Percentiles rank a stretch among this genome's conserved stretches.
phyloP scores from a whole-genome alignment of 2,888 invertebrate species.

The Drosophila quasianomalipes region DNA sequence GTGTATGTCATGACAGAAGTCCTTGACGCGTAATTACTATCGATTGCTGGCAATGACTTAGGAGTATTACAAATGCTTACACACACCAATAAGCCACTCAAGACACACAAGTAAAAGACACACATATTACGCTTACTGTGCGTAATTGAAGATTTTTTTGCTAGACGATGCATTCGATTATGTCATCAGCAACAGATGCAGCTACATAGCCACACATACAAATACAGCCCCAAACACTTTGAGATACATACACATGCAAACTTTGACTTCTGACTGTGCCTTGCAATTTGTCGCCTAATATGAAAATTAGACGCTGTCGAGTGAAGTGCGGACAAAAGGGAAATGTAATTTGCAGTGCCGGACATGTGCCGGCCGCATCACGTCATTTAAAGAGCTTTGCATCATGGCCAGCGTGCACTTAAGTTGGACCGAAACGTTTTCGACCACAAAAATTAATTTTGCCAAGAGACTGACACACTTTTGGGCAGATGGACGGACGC shows the following conservation, averaged over 20 bases:
- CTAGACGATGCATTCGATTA: slow-evolving; percentile 45
- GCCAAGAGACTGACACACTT: slow-evolving; percentile 30
- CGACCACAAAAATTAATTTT: slow-evolving; percentile 70
- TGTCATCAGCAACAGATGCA: slow-evolving; percentile 63
- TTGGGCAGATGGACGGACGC: slow-evolving; percentile 19
- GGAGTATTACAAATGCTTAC: slow-evolving; percentile 42
- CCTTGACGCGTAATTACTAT: slow-evolving; percentile 63
- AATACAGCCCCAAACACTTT: background rate
- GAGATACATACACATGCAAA: slow-evolving; percentile 6
- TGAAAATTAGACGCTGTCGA: slow-evolving; percentile 58
- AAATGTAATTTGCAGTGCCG: slow-evolving; percentile 49
- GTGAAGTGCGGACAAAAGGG: slow-evolving; percentile 39
- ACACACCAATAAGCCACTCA: slow-evolving; percentile 13
- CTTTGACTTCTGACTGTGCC: slow-evolving; percentile 26
- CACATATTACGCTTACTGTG: slow-evolving; percentile 30
- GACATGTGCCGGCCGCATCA: slow-evolving; percentile 31
- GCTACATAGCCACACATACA: slow-evolving; percentile 10
- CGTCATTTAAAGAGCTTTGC: slow-evolving; percentile 51
- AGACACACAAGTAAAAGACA: slow-evolving; percentile 3
- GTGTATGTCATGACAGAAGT: slow-evolving; percentile 17
- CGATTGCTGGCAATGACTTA: slow-evolving; percentile 61
- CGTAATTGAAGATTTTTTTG: slow-evolving; percentile 41
- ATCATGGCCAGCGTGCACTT: slow-evolving; percentile 57
- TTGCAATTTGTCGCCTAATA: slow-evolving; percentile 53
- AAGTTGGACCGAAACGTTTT: slow-evolving; percentile 52